These are phyloP conservation scores for Corythornis leucogaster DNA, from an alignment of 2,797 vertebrate genomes.

Conservation along the genomic window DNA sequence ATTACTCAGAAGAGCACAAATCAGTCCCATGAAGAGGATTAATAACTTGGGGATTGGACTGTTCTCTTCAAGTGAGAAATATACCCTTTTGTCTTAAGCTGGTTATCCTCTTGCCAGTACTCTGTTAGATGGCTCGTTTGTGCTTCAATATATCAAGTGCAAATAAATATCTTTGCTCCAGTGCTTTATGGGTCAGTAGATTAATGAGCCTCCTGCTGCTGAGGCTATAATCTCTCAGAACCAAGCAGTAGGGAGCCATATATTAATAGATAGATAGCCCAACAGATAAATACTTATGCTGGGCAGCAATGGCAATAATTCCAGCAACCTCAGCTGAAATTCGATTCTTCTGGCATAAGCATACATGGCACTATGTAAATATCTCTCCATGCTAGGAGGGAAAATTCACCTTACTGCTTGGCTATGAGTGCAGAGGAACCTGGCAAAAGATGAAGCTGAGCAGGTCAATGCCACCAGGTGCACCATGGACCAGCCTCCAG, in stretches of 20 bases:
- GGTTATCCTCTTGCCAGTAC: neutral
- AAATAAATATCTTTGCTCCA: slow-evolving; percentile 5
- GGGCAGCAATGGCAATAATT: neutral
- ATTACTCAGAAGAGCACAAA: neutral
- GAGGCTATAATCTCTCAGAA: slow-evolving; percentile 7
- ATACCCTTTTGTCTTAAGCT: neutral
- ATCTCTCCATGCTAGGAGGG: neutral
- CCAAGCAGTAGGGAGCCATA: neutral
- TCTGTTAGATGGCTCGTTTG: neutral
- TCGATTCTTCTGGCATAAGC: accelerated
- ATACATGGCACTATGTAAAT: neutral
- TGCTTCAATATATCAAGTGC: neutral
- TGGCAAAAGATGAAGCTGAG: neutral
- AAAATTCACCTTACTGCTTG: neutral
- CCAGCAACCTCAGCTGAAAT: neutral
- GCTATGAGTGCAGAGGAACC: neutral
- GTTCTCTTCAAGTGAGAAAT: neutral
- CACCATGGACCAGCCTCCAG: neutral
- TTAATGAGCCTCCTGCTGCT: slow-evolving; percentile 3
- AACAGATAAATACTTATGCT: slow-evolving; percentile 13
- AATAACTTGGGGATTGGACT: neutral
- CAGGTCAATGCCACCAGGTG: neutral
- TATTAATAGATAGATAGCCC: neutral
- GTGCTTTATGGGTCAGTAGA: slow-evolving; percentile 24
- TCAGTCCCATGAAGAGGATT: neutral